These are phyloP conservation scores for Stegana nigrithorax DNA, from an alignment of 2,888 invertebrate species.

Conservation along the genomic window DNA sequence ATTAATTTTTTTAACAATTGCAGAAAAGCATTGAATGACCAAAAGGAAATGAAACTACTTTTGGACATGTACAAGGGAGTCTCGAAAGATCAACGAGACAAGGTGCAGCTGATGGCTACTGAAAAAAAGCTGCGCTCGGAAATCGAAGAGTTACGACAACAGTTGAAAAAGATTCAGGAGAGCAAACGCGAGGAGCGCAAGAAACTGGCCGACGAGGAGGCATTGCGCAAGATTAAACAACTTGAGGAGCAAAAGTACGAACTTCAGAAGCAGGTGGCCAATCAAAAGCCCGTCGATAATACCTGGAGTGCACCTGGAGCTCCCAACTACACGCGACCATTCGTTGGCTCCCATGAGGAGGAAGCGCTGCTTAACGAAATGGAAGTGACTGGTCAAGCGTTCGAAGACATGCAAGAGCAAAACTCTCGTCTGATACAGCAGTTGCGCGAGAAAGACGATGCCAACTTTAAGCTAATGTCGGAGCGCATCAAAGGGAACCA, in stretches of 20 bases:
- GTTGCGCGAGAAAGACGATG: conserved; percentile 95
- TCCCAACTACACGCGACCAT: conserved; percentile 73
- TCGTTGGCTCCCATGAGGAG: conserved; percentile 87
- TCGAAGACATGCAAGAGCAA: conserved; percentile 99
- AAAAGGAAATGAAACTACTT: conserved; percentile 93
- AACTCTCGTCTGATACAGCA: conserved; percentile 95
- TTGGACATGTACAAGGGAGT: conserved; percentile 98
- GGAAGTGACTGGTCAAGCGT: conserved; percentile 99
- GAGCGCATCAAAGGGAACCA: conserved; percentile 97
- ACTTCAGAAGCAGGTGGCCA: conserved; percentile 89
- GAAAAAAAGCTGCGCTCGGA: conserved; percentile 92
- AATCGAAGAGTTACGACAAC: conserved; percentile 87
- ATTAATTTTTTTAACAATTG: background rate
- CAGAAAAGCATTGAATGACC: conserved; percentile 91
- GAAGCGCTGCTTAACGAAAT: conserved; percentile 97
- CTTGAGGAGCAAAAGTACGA: conserved; percentile 94
- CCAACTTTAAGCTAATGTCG: conserved; percentile 98
- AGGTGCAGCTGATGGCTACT: conserved; percentile 94
- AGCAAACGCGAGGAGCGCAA: conserved; percentile 91
- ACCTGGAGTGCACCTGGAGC: conserved; percentile 51
- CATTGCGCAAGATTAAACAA: conserved; percentile 91
- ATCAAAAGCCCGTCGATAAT: conserved; percentile 76
- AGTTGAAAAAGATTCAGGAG: conserved; percentile 89
- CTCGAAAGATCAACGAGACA: conserved; percentile 95
- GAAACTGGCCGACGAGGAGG: conserved; percentile 94